These are phyloP conservation scores for Elegia similella DNA, from an alignment of 2,888 invertebrate species.

Conservation along the genomic window DNA sequence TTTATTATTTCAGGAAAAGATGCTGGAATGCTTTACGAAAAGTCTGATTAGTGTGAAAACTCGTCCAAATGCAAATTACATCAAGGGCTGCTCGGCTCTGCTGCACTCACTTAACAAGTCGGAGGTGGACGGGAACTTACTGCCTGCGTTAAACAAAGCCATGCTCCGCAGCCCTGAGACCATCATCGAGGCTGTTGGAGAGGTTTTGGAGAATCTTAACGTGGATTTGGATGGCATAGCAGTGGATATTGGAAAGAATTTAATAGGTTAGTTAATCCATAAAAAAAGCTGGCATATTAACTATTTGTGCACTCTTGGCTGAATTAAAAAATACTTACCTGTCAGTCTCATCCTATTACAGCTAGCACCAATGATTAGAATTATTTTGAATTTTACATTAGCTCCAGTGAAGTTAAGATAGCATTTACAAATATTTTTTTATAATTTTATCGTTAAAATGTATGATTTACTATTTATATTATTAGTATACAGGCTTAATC, in stretches of 20 bases:
- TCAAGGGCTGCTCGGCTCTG: conserved; percentile 85
- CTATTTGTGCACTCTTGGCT: too few relatives aligned
- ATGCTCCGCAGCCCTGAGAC: conserved; percentile 97
- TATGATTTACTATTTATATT: too few relatives aligned
- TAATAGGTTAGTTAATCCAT: conserved; percentile 83
- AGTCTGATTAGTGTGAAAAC: conserved; percentile 89
- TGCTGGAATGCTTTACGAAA: conserved; percentile 88
- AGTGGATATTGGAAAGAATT: conserved; percentile 89
- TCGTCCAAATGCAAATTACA: conserved; percentile 86
- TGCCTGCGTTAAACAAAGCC: conserved; percentile 94
- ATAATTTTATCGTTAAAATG: too few relatives aligned
- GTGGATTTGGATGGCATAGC: conserved; percentile 90
- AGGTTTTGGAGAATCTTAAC: conserved; percentile 86
- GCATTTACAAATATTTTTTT: too few relatives aligned
- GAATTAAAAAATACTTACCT: too few relatives aligned
- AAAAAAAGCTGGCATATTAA: too few relatives aligned
- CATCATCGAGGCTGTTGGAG: conserved; percentile 90
- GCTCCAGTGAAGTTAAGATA: too few relatives aligned
- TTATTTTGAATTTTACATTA: too few relatives aligned
- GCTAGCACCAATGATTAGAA: too few relatives aligned
- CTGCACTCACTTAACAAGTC: conserved; percentile 82
- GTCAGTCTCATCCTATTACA: too few relatives aligned
- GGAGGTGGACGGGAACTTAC: conserved; percentile 87
- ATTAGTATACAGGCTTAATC: not conserved
- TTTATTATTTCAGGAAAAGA: conserved; percentile 69